Conservation (phyloP, 1,140 invertebrate species). For the Oryzaephilus surinamensis region DNA sequence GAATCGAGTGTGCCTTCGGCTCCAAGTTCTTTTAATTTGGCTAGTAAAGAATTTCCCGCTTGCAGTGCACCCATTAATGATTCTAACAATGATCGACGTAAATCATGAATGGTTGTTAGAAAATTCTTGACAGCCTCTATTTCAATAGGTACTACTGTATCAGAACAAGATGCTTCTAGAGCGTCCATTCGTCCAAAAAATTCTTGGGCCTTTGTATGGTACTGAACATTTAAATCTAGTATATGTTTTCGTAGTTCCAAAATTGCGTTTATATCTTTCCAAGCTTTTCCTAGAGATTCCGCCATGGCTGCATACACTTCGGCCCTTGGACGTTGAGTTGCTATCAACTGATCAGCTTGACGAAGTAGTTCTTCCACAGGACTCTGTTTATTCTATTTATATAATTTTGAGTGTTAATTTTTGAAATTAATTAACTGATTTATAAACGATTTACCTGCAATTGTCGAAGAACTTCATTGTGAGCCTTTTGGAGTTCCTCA, state of each 20-base stretch:
- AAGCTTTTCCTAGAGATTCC: slow-evolving; percentile 74
- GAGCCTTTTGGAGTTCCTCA: slow-evolving; percentile 58
- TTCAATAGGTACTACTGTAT: slow-evolving; percentile 53
- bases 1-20: slow-evolving; percentile 61
- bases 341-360: slow-evolving; percentile 74
- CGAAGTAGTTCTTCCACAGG: slow-evolving; percentile 81
- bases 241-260: slow-evolving; percentile 68
- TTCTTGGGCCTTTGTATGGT: slow-evolving; percentile 59
- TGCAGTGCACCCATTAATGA: slow-evolving; percentile 65
- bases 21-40: slow-evolving; percentile 54
- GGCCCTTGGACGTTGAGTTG: slow-evolving; percentile 61
- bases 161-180: slow-evolving; percentile 54
- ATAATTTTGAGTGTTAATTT: too few species aligned
- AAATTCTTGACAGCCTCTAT: slow-evolving; percentile 55
- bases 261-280: slow-evolving; percentile 76
- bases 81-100: slow-evolving; percentile 59
- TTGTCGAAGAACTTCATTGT: slow-evolving; percentile 74
- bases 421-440: slow-evolving; percentile 24
- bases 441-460: slow-evolving; percentile 54
- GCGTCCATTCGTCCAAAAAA: slow-evolving; percentile 59
- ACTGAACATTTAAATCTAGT: slow-evolving; percentile 62
- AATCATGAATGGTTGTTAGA: slow-evolving; percentile 51
- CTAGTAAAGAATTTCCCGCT: slow-evolving; percentile 65
- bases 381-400: slow-evolving; percentile 79
- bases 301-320: slow-evolving; percentile 88